These are phyloP conservation scores for Oeneis ivallda DNA, from an alignment of 2,888 invertebrate species.

Conservation along the genomic window DNA sequence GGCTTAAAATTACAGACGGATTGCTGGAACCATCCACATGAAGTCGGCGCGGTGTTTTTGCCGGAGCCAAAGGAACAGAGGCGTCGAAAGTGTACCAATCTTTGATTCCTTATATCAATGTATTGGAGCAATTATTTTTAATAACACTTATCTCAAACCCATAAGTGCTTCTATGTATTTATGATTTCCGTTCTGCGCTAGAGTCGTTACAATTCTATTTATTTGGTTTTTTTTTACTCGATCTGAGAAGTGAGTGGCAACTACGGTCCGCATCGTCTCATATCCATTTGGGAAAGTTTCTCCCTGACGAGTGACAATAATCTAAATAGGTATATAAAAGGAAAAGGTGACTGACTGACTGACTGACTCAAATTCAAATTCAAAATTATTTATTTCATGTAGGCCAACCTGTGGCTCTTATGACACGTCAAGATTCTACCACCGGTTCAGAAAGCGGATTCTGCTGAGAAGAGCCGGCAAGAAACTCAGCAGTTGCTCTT, in stretches of 20 bases:
- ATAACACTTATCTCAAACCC: conserved; percentile 35
- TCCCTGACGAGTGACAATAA: too few relatives aligned
- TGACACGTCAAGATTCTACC: too few relatives aligned
- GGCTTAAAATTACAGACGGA: too few relatives aligned
- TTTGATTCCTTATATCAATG: conserved; percentile 17
- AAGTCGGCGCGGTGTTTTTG: neutral
- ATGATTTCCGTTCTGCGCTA: conserved; percentile 37
- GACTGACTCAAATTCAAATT: too few relatives aligned
- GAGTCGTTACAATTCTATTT: conserved; percentile 33
- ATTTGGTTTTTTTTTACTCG: conserved; percentile 23
- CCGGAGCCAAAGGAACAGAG: neutral
- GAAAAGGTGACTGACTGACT: too few relatives aligned
- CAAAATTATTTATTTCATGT: too few relatives aligned
- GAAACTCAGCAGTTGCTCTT: too few relatives aligned
- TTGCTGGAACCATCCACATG: too few relatives aligned
- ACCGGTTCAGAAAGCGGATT: too few relatives aligned
- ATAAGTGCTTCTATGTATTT: conserved; percentile 36
- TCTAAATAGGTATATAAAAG: too few relatives aligned
- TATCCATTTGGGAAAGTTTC: neutral
- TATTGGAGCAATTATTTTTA: conserved; percentile 41
- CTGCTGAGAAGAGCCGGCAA: too few relatives aligned
- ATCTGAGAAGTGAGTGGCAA: neutral
- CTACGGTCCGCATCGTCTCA: neutral
- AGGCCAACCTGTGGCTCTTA: too few relatives aligned
- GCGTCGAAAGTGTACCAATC: neutral